Percentiles rank a stretch among this genome's conserved stretches.
These are phyloP conservation scores for Cryptocheilus praepositus DNA, from an alignment of 2,888 invertebrate genomes.

Conservation along the genomic window DNA sequence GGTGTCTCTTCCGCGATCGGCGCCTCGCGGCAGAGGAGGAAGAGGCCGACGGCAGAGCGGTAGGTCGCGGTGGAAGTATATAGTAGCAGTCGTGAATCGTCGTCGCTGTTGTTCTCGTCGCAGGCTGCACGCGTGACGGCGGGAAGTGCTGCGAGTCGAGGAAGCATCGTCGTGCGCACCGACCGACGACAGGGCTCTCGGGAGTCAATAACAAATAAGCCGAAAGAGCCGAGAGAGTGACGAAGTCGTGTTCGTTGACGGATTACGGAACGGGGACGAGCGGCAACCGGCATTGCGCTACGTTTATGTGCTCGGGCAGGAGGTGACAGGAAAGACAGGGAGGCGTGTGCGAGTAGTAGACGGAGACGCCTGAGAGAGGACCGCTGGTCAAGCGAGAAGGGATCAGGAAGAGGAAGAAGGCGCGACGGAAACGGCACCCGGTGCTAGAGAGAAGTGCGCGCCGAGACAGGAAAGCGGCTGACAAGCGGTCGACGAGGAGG, in stretches of 20 bases:
- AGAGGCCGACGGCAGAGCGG: constrained; percentile 14
- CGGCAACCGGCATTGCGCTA: too few species aligned
- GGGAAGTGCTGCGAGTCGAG: too few species aligned
- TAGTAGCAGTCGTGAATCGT: neutral
- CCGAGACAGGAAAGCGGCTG: neutral
- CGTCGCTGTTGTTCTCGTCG: too few species aligned
- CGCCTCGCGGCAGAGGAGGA: constrained; percentile 11
- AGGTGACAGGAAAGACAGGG: constrained; percentile 44
- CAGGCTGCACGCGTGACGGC: too few species aligned
- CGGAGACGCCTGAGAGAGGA: too few species aligned
- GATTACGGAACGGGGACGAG: constrained; percentile 25
- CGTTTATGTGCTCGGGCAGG: constrained; percentile 51
- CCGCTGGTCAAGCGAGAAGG: neutral
- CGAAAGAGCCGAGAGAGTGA: constrained; percentile 21
- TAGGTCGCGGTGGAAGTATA: constrained; percentile 18
- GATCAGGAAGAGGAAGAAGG: constrained; percentile 14
- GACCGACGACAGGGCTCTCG: too few species aligned
- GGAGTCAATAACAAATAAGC: too few species aligned
- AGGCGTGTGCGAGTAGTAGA: neutral
- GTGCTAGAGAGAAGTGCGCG: constrained; percentile 12
- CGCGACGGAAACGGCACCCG: neutral
- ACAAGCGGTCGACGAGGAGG: neutral
- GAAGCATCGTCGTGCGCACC: too few species aligned
- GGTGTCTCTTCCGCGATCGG: constrained; percentile 21
- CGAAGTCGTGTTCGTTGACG: constrained; percentile 22